Base-by-base conservation (phyloP, 2,888 invertebrate species). In the Drosophila paramelanica region DNA sequence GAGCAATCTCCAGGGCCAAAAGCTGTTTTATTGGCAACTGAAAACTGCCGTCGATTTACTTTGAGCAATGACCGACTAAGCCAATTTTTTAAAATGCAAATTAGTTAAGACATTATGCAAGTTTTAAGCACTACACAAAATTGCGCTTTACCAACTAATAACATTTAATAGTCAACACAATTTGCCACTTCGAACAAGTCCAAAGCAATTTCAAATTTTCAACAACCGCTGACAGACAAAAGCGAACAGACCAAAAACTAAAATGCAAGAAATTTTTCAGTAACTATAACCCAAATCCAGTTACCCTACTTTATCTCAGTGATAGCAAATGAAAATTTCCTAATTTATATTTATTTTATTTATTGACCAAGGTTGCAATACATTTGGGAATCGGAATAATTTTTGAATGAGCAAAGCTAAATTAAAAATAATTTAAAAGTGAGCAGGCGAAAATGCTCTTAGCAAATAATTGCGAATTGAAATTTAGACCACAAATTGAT, bases 81-180 rank as follows among this genome's bases (percentile, higher is more conserved):
- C 77, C 69, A 83, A 83, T 88, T 83, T 74, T 77, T 59, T 52
- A 62, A 41, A 73, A 88, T 83, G 88, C 88, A 82, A 83, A 88
- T 85, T 50, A 59, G 51, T 25, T 41, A 41, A 38, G 46, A 50
- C 51, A 74, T 53, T 66, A 62, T 50, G 62, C 55, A 80, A 72
- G 61, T 74, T 82, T 77, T 71, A 74, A 77, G 77, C 43, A 74
- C 50, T 55, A 74, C 51, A 77, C 68, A 69, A 69, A 77, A 85
- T 85, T 69, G 67, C 70, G 70, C 82, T 70, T 74, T 81, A 33
- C 42, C 41, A 85, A 82, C 77, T 77, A 82, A 83, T 85, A 77
- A 82, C 60, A 77, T 85, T 79, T 80, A 79, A 88, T 85, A 67
- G 82, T 64, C 77, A 88, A 83, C 83, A 83, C 82, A 79, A 77